Base-by-base conservation (phyloP, 2,113 vertebrate species). In the Epinephelus fuscoguttatus region DNA sequence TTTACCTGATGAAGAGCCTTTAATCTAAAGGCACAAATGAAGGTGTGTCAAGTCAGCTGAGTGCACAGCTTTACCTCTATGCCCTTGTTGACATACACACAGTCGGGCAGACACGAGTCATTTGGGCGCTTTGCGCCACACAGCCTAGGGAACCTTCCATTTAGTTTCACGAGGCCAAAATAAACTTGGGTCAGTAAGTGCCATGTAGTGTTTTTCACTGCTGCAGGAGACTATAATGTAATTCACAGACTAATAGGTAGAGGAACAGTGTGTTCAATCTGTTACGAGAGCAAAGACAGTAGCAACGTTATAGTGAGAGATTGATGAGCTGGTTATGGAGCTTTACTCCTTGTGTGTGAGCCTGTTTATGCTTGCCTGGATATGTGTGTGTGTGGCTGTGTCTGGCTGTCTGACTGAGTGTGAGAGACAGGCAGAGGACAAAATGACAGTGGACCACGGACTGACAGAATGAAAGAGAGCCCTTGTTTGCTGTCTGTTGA, bases 51-150 rank as follows among this genome's bases (percentile, higher is more conserved):
- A 18, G 57, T 59, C 59, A 42, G 80, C 82, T 66, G 75, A 84
- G 33, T 70, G 73, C 77, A 75, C 75, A 59, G 69, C n/a, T 83
- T 66, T 52, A 33, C 79, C 77, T 70, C 40, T 30, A 12, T 88
- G 64, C 27, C 64, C 57, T 73, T 92, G 82, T 91, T 91, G 88
- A 91, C 86, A 82, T 69, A 57, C 55, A 87, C 70, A 88, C 71
- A 84, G 49, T 50, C 23, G 4, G 10, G 40, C 64, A 79, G 47
- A 85, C 79, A 73, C 21, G 14, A 77, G 77, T 87, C 79, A 84
- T 81, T 68, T 74, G 19, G 52, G 33, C 79, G 62, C 60, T 84
- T 85, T 79, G 69, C 17, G 2, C 55, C 62, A 80, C 71, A 70
- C 40, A 66, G 21, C 49, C 62, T 19, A 66, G 45, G 68, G 33